A percentile compares a stretch with the other conserved stretches of the same genome.
These are phyloP conservation scores for Microctenopoma steveboyesi DNA, from an alignment of 2,797 vertebrate species.

Conservation along the genomic window DNA sequence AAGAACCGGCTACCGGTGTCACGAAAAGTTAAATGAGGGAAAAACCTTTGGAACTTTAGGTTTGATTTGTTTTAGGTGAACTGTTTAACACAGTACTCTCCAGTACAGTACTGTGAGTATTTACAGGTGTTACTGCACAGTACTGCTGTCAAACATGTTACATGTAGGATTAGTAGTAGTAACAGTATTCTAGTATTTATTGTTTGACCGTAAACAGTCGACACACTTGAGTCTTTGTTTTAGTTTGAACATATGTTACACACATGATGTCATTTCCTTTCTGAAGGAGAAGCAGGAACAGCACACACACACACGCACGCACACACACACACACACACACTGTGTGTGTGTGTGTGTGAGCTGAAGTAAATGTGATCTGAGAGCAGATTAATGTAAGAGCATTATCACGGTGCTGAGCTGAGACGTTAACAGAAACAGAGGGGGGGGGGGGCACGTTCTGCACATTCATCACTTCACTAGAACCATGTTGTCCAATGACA, in stretches of 20 bases:
- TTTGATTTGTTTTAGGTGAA: no score
- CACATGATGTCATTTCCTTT: slow-evolving; percentile 45
- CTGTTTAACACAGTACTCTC: no score
- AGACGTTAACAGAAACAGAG: not conserved
- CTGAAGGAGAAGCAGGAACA: slow-evolving; percentile 10
- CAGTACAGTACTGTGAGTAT: no score
- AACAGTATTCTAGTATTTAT: not conserved
- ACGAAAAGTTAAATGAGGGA: no score
- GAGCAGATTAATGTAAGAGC: slow-evolving; percentile 58
- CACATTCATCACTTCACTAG: not conserved
- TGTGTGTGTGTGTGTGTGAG: slow-evolving; percentile 13
- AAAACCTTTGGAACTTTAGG: no score
- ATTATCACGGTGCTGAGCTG: slow-evolving; percentile 25
- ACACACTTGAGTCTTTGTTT: not conserved
- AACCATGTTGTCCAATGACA: no score
- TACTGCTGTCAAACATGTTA: no score
- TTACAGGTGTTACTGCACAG: no score
- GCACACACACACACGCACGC: not conserved
- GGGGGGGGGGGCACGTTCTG: not conserved
- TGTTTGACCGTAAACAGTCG: not conserved
- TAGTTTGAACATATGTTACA: fast-evolving
- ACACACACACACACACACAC: not conserved
- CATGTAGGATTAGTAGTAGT: not conserved
- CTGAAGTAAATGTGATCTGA: slow-evolving; percentile 55
- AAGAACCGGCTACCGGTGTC: no score